Conservation (phyloP, 2,888 invertebrate genomes). For the Andrena camellia region DNA sequence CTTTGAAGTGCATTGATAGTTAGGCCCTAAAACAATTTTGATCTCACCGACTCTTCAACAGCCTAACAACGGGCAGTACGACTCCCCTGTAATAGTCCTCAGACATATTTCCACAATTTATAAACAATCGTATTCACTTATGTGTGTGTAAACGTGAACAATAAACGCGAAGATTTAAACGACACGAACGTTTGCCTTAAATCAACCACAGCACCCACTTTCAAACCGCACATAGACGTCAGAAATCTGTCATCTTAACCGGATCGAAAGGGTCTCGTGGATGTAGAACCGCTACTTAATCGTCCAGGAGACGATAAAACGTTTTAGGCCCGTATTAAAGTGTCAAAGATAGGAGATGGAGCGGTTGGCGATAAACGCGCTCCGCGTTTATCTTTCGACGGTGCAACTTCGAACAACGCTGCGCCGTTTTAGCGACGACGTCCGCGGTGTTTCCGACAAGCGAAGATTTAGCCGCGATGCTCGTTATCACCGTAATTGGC, state of each 20-base stretch:
- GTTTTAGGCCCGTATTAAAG: background rate
- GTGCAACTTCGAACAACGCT: background rate
- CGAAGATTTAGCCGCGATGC: constrained; percentile 18
- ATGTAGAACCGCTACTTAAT: background rate
- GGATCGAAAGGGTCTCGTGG: background rate
- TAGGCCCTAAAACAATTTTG: background rate
- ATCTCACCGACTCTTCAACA: constrained; percentile 4
- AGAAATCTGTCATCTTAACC: background rate
- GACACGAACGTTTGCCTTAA: background rate
- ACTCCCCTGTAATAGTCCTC: background rate
- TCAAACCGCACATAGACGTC: background rate
- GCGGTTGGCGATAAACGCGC: constrained; percentile 6
- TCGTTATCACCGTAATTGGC: constrained; percentile 36
- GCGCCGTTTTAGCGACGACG: background rate
- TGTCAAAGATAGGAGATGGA: background rate
- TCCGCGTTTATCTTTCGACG: constrained; percentile 6
- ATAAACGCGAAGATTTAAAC: constrained; percentile 6
- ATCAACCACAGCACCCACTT: background rate
- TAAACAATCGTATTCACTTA: background rate
- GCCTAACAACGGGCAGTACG: constrained; percentile 1
- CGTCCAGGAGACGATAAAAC: background rate
- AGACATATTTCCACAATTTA: background rate
- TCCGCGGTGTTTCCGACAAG: background rate
- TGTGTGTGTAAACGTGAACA: background rate
- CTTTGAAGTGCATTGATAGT: accelerated